Evolutionary conservation across 1,140 invertebrate genomes (phyloP), one percentile per base, ranked within the genome.

Genomic region (Leptestheria dahalacensis): DNA sequence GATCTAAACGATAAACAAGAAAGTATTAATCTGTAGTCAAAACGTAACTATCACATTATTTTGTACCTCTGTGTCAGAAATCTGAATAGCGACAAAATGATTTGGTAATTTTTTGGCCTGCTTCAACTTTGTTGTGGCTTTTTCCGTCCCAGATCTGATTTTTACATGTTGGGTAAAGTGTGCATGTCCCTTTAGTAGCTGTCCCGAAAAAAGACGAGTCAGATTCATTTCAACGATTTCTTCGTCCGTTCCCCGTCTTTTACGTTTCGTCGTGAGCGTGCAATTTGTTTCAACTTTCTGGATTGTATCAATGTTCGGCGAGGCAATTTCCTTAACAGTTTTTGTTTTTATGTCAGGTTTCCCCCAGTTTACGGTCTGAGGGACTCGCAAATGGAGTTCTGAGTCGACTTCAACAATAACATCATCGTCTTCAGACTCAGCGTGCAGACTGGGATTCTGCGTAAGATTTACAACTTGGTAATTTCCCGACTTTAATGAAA

Each of bases 81-180:
- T 41, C 23, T 50, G 58, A 12, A 60, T 49, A 41, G 58, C 58
- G 21, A 60, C 26, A 41, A 60, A 60, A 21, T 60, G 48, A 50
- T 60, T 60, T 1, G 57, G 57, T 2, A 46, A 15, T n/a, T 28
- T 23, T 46, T 23, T 53, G n/a, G 41, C n/a, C 12, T 49, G 12
- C 51, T 15, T 29, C 25, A 23, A 18, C 23, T 18, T 60, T 60
- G 2, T 47, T 18, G 20, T 21, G 9, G 24, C 18, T 12, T 1
- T 9, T 60, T 20, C 49, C 10, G 53, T 26, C 12, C 20, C 52
- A 26, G 12, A 6, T 41, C 33, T 9, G 33, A 9, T 41, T 9
- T 15, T 15, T 6, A 41, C 15, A 41, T 15, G 6, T 41, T 41
- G 33, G 6, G 33, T 41, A 41, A 41, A 41, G 15, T 15, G 33